These are phyloP conservation scores for Neria commutata DNA, from an alignment of 2,888 invertebrate genomes.

Conservation along the genomic window DNA sequence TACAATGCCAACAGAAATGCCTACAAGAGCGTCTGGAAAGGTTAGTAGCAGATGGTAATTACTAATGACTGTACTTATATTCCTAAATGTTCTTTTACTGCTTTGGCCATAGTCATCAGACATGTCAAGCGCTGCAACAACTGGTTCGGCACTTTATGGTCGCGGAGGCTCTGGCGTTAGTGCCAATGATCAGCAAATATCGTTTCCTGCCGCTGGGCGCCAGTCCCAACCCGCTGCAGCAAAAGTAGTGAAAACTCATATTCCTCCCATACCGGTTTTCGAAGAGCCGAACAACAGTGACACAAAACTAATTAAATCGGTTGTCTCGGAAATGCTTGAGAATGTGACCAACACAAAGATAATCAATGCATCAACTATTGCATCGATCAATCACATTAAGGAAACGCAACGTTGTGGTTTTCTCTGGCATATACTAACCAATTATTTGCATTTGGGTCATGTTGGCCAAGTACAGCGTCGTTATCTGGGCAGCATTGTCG, in stretches of 20 bases:
- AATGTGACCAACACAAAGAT: slow-evolving; percentile 38
- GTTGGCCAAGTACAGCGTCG: slow-evolving; percentile 50
- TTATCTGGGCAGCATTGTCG: slow-evolving; percentile 62
- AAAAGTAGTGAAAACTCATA: no score
- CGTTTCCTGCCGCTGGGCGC: slow-evolving; percentile 26
- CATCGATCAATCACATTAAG: slow-evolving; percentile 45
- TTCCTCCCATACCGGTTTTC: no score
- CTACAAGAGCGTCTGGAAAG: slow-evolving; percentile 45
- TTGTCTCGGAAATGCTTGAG: slow-evolving; percentile 53
- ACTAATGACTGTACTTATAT: no score
- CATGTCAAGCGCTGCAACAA: slow-evolving; percentile 11
- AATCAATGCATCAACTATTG: slow-evolving; percentile 38
- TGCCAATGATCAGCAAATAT: slow-evolving; percentile 31
- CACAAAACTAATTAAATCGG: slow-evolving; percentile 42
- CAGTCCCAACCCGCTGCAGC: slow-evolving; percentile 5
- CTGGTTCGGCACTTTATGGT: neutral
- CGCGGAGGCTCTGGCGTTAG: slow-evolving; percentile 6
- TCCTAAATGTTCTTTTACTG: neutral
- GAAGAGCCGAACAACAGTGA: slow-evolving; percentile 41
- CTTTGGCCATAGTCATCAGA: slow-evolving; percentile 20
- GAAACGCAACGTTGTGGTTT: slow-evolving; percentile 52
- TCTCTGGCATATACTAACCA: slow-evolving; percentile 52
- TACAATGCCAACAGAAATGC: no score
- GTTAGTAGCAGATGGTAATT: slow-evolving; percentile 29
- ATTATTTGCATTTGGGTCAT: slow-evolving; percentile 56